Base-by-base conservation (phyloP, 2,797 vertebrate species). In the Morus bassanus region DNA sequence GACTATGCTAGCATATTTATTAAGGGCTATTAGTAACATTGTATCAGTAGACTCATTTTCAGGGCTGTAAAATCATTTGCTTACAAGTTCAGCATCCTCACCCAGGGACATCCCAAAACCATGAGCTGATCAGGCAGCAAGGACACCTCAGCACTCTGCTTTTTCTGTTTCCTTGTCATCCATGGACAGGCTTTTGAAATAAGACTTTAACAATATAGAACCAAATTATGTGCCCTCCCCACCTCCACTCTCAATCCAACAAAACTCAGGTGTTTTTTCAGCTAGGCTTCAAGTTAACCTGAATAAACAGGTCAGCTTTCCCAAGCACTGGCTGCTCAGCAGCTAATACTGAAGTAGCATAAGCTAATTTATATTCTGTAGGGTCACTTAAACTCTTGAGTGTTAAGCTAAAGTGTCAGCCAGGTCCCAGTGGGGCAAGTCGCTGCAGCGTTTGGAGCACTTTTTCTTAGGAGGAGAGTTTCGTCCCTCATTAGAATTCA, bases 361-460 rank as follows among this genome's bases (percentile, higher is more conserved):
- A 92, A 89, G 51, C 54, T 92, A 93, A 93, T 93, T 96, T 86
- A 82, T 85, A 96, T 93, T 95, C 91, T 86, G 91, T 63, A 93
- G 39, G 87, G 94, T 91, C 89, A 88, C 65, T 92, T 90, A 84
- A 90, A 92, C 91, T 76, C 92, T 89, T 0, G 0, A 94, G 64
- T 88, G 84, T 67, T 94, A 92, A 96, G 89, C 65, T 88, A 24
- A 92, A 97, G 82, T 84, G 89, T 94, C 94, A 96, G 89, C 28
- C 50, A 84, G 79, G 78, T 94, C 85, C 89, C 91, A 75, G 27
- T 22, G 93, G 89, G 69, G 61, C 4, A 6, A 88, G 84, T 45
- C 70, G 72, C 88, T 72, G 65, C 33, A 79, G 84, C 43, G 81
- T 61, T 73, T 22, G 13, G 27, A 91, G 75, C 9, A 87, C 33